Conservation (phyloP, 2,113 vertebrate species). For the Gopherus flavomarginatus region DNA sequence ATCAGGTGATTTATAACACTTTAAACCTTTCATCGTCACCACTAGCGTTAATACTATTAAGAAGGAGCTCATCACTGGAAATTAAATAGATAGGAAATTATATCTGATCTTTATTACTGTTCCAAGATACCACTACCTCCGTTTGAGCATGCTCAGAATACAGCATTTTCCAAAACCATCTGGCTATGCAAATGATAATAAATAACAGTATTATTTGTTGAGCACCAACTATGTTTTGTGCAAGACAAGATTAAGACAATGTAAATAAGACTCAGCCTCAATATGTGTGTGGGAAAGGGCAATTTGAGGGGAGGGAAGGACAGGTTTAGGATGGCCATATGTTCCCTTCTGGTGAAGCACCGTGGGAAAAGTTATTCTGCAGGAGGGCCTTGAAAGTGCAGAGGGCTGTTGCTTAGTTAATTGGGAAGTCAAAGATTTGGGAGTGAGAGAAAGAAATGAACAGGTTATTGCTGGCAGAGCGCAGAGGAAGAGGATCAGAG, state of each 20-base stretch:
- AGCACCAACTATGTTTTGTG: fast-evolving
- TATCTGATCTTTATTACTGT: background rate
- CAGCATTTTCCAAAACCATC: background rate
- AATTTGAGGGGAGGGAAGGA: background rate
- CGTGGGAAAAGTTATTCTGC: background rate
- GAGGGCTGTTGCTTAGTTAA: background rate
- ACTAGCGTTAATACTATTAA: background rate
- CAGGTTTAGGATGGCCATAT: background rate
- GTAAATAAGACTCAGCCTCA: background rate
- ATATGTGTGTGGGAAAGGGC: background rate
- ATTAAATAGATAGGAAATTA: background rate
- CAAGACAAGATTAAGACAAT: fast-evolving
- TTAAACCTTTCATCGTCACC: background rate
- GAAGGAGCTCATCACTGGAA: background rate
- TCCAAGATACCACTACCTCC: background rate
- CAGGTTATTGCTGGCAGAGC: background rate
- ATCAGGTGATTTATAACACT: background rate
- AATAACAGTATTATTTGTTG: background rate
- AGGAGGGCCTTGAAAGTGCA: background rate
- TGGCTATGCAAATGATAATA: background rate
- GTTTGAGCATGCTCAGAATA: background rate
- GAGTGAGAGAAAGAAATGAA: background rate
- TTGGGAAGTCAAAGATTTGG: background rate
- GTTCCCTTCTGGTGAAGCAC: background rate
- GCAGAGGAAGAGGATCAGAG: background rate